Evolutionary conservation across 23 tunicate species (phyloP).

Genomic region (Trididemnum nubilum): DNA sequence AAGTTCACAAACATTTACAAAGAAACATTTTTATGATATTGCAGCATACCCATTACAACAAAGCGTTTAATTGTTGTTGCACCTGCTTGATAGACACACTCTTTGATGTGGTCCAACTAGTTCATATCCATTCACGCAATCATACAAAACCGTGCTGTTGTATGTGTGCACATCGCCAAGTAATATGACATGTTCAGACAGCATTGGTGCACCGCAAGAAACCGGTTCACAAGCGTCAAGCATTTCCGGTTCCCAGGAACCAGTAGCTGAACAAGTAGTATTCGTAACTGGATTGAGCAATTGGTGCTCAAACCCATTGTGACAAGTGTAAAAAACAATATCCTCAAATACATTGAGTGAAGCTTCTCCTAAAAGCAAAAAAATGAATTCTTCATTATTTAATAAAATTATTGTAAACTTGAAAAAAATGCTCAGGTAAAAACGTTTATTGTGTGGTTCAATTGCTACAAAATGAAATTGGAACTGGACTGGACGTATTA

Average conservation of each 20-base stretch:
- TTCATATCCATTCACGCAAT: constrained; percentile 50
- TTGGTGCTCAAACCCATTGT: constrained; percentile 35
- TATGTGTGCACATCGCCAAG: constrained; percentile 15
- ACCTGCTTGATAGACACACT: constrained; percentile 47
- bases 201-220: constrained; percentile 55
- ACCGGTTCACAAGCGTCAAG: constrained; percentile 52
- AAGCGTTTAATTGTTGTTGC: no score
- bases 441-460: no score
- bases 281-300: neutral
- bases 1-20: no score
- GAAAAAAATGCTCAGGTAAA: no score
- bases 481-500: no score
- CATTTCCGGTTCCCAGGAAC: constrained; percentile 18
- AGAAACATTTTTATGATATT: no score
- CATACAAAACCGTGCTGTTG: constrained; percentile 26
- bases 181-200: constrained; percentile 4
- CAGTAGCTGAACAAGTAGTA: constrained; percentile 29
- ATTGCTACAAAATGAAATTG: no score
- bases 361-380: neutral
- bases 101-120: constrained; percentile 30
- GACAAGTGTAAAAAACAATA: constrained; percentile 26
- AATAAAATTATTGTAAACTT: no score
- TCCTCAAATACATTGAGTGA: constrained; percentile 44
- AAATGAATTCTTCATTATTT: neutral
- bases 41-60: no score